These are phyloP conservation scores for Oreochromis mossambicus DNA, from an alignment of 2,797 vertebrate genomes.

Conservation along the genomic window DNA sequence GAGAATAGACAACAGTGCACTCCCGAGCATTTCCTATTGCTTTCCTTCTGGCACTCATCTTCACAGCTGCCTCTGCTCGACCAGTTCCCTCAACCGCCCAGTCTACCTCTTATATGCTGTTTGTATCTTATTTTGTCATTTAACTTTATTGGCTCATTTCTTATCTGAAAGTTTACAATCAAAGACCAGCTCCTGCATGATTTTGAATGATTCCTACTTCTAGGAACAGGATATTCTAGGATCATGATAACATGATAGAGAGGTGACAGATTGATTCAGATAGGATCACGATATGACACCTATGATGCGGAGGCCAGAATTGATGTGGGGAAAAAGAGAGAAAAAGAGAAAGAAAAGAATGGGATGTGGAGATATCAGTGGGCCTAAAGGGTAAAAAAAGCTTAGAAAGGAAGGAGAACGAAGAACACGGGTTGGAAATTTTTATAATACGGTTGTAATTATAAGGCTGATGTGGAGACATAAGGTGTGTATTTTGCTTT, in stretches of 20 bases:
- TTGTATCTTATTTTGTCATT: not conserved
- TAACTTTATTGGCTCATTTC: not conserved
- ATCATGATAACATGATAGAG: not conserved
- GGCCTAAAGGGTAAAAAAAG: not conserved
- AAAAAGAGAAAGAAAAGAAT: not conserved
- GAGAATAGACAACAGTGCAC: not conserved
- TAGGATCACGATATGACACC: not conserved
- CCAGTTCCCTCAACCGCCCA: not conserved
- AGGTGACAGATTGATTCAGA: not conserved
- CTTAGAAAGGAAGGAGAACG: not conserved
- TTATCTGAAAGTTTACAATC: not conserved
- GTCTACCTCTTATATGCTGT: not conserved
- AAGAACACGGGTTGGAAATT: not conserved
- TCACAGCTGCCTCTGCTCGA: conserved; percentile 51
- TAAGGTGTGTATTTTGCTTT: conserved; percentile 54
- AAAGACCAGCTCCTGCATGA: not conserved
- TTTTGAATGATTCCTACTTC: not conserved
- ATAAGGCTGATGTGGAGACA: conserved; percentile 30
- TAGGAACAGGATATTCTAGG: not conserved
- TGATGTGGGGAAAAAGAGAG: not conserved
- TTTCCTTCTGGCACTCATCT: conserved; percentile 32
- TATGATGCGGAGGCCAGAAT: not conserved
- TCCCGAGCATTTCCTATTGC: conserved; percentile 34
- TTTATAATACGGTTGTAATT: conserved; percentile 47
- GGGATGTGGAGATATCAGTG: not conserved